A percentile compares a stretch with the other conserved stretches of the same genome.
Conservation (phyloP, 64 coral and sea anemone species). For the Stylophora pistillata region DNA sequence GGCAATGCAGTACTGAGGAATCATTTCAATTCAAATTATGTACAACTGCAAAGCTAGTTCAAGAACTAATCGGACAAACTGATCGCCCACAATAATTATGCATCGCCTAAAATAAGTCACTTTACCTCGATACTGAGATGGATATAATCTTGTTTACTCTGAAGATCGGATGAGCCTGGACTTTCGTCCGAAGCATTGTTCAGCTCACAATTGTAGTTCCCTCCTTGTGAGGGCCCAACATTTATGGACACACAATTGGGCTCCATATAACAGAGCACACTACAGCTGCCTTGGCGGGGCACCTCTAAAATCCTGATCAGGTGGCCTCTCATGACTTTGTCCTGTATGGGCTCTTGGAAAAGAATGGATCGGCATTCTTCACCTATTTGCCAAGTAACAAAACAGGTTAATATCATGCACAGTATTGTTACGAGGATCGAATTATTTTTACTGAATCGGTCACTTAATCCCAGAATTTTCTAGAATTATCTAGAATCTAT, state of each 20-base stretch:
- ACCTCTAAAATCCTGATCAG: neutral
- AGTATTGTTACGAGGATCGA: no score
- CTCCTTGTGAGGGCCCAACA: neutral
- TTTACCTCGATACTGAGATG: neutral
- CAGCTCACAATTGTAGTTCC: neutral
- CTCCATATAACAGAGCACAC: neutral
- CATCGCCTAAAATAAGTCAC: no score
- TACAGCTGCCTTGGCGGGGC: neutral
- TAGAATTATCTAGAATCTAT: no score
- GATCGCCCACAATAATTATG: no score
- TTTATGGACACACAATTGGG: slow-evolving; percentile 31
- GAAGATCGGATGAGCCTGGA: neutral
- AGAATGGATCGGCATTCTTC: neutral
- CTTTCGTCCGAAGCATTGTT: neutral
- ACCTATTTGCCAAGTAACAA: neutral
- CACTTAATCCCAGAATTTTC: no score
- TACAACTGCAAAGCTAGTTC: no score
- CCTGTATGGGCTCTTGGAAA: neutral
- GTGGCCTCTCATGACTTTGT: neutral
- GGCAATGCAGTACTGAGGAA: no score
- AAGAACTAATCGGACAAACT: no score
- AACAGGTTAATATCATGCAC: no score
- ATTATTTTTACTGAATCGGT: no score
- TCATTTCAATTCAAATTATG: no score
- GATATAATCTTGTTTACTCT: neutral